These are phyloP conservation scores for Blomia tropicalis DNA, from an alignment of 2,888 invertebrate species.

Conservation along the genomic window DNA sequence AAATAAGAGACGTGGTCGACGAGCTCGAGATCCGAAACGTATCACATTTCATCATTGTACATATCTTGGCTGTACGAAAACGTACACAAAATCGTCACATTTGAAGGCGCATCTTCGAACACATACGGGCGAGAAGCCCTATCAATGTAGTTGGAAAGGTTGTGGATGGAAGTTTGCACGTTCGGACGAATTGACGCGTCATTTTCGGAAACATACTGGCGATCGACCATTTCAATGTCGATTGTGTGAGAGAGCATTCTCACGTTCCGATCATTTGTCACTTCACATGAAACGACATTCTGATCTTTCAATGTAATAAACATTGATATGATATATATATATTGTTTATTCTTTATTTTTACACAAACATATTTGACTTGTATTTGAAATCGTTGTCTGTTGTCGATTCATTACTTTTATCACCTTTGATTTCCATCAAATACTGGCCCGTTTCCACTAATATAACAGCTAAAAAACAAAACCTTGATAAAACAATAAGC, in stretches of 20 bases:
- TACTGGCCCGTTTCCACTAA: too few relatives aligned
- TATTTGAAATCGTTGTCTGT: too few relatives aligned
- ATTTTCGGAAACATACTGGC: conserved; percentile 44
- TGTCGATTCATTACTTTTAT: too few relatives aligned
- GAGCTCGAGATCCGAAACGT: conserved; percentile 39
- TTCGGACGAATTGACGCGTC: conserved; percentile 47
- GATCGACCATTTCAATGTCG: conserved; percentile 50
- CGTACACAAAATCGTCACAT: conserved; percentile 47
- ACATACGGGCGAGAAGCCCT: conserved; percentile 50
- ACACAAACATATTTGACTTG: too few relatives aligned
- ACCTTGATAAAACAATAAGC: too few relatives aligned
- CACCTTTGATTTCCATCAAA: too few relatives aligned
- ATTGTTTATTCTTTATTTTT: too few relatives aligned
- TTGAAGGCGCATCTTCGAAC: conserved; percentile 47
- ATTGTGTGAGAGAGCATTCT: conserved; percentile 49
- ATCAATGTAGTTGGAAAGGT: conserved; percentile 47
- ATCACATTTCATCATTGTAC: conserved; percentile 42
- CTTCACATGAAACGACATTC: conserved; percentile 49
- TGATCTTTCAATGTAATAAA: conserved; percentile 14
- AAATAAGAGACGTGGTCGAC: conserved; percentile 28
- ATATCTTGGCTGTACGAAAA: conserved; percentile 46
- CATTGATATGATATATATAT: not conserved
- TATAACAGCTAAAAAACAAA: too few relatives aligned
- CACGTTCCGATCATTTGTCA: conserved; percentile 48
- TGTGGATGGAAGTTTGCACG: conserved; percentile 47